Evolutionary conservation across 2,113 vertebrate genomes (phyloP).

Genomic region (Hydrolagus affinis): DNA sequence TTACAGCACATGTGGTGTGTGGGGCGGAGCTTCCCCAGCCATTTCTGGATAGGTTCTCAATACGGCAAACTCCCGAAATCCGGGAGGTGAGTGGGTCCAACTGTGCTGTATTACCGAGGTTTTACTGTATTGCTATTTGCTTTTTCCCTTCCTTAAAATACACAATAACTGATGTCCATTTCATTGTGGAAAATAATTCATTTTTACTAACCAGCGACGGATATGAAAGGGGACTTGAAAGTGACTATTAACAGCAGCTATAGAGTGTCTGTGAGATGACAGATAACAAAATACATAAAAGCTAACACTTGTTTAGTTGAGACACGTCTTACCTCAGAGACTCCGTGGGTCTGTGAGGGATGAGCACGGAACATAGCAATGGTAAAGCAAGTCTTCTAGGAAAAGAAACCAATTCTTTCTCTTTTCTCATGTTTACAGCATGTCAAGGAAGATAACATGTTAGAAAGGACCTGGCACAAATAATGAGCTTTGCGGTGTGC

Average conservation of each 20-base stretch:
- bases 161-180: conserved; percentile 44
- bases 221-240: conserved; percentile 41
- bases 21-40: too few relatives aligned
- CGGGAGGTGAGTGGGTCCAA: too few relatives aligned
- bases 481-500: neutral
- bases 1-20: too few relatives aligned
- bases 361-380: conserved; percentile 34
- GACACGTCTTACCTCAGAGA: conserved; percentile 41
- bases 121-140: conserved; percentile 43
- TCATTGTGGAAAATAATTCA: conserved; percentile 41
- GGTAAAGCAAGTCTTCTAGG: neutral
- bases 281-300: conserved; percentile 46
- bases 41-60: too few relatives aligned
- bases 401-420: neutral
- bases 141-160: conserved; percentile 45
- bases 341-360: conserved; percentile 45
- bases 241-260: conserved; percentile 37
- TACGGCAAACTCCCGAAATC: too few relatives aligned
- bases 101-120: too few relatives aligned
- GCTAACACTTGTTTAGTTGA: conserved; percentile 37
- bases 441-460: neutral
- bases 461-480: neutral
- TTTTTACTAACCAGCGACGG: conserved; percentile 38
- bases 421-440: neutral
- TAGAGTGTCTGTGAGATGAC: conserved; percentile 39